Percentiles rank a stretch among this genome's conserved stretches.
These are phyloP conservation scores for Ascaphus truei DNA, from an alignment of 2,113 vertebrate species.

Conservation along the genomic window DNA sequence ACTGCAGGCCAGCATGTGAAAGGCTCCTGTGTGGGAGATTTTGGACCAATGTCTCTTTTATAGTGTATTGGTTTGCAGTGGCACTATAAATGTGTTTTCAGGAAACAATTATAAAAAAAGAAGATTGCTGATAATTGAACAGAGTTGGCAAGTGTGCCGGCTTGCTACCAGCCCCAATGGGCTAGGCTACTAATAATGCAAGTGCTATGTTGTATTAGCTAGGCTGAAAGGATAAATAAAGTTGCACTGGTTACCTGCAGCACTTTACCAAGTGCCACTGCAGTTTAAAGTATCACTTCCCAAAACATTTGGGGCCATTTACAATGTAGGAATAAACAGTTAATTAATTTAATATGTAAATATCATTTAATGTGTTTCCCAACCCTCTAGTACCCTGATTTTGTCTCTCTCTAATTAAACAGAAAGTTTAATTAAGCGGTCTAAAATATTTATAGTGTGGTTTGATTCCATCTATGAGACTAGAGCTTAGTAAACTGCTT, in stretches of 20 bases:
- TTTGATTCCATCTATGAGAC: background rate
- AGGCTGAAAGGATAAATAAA: too few relatives aligned
- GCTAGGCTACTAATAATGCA: too few relatives aligned
- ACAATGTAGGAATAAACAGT: conserved; percentile 6
- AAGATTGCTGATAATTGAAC: conserved; percentile 1
- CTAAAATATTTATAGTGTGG: conserved; percentile 31
- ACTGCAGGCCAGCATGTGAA: too few relatives aligned
- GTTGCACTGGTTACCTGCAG: conserved; percentile 6
- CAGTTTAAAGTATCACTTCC: background rate
- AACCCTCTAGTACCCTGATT: background rate
- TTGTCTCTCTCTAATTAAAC: conserved; percentile 26
- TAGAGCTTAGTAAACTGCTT: conserved; percentile 61
- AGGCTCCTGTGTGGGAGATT: too few relatives aligned
- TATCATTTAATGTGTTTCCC: conserved; percentile 19
- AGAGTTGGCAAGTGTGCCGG: background rate
- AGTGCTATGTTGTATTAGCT: too few relatives aligned
- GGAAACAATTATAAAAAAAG: too few relatives aligned
- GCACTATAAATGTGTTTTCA: too few relatives aligned
- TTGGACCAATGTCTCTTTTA: too few relatives aligned
- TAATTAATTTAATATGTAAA: conserved; percentile 23
- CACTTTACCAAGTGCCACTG: background rate
- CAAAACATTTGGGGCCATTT: background rate
- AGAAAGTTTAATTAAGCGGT: conserved; percentile 31
- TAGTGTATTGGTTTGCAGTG: too few relatives aligned
- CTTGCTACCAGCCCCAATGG: too few relatives aligned